phyloP scores from a whole-genome alignment of 2,888 invertebrate genomes.

The Empis stercorea region DNA sequence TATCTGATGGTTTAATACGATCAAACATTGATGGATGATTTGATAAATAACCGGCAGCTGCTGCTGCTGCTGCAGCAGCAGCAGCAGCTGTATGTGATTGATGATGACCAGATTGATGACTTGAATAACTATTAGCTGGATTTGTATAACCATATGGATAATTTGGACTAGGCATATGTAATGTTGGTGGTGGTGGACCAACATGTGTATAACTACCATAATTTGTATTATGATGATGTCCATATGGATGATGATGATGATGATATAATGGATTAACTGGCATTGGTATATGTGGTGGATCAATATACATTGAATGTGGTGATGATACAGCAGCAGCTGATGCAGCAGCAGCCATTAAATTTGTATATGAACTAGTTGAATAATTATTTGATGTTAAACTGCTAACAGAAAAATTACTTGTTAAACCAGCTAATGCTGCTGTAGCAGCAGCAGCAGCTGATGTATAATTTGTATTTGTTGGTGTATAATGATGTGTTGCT shows the following conservation, averaged over 20 bases:
- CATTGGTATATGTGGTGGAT: slow-evolving; percentile 34
- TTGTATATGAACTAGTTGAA: slow-evolving; percentile 29
- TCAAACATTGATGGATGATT: slow-evolving; percentile 38
- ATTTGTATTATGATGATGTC: slow-evolving; percentile 24
- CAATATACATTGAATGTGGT: slow-evolving; percentile 36
- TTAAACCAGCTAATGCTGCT: slow-evolving; percentile 13
- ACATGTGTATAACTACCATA: slow-evolving; percentile 24
- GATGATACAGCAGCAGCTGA: slow-evolving; percentile 22
- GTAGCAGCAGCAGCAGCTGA: background rate
- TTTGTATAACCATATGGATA: slow-evolving; percentile 44
- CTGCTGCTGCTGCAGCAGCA: slow-evolving; percentile 8
- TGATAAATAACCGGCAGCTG: slow-evolving; percentile 21
- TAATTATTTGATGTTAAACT: slow-evolving; percentile 31
- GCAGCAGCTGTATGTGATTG: slow-evolving; percentile 10
- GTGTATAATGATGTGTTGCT: slow-evolving; percentile 3
- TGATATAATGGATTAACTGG: slow-evolving; percentile 39
- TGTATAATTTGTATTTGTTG: background rate
- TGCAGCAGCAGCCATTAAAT: slow-evolving; percentile 33
- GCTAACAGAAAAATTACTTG: slow-evolving; percentile 37
- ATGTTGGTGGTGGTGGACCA: slow-evolving; percentile 36
- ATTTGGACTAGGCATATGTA: slow-evolving; percentile 57
- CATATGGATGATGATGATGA: slow-evolving; percentile 26
- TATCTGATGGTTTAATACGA: slow-evolving; percentile 40
- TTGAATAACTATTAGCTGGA: slow-evolving; percentile 9
- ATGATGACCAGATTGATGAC: slow-evolving; percentile 5